Percentiles rank a stretch among this genome's conserved stretches.
These are phyloP conservation scores for Aspidiotus rigidus DNA, from an alignment of 2,888 invertebrate species.

Conservation along the genomic window DNA sequence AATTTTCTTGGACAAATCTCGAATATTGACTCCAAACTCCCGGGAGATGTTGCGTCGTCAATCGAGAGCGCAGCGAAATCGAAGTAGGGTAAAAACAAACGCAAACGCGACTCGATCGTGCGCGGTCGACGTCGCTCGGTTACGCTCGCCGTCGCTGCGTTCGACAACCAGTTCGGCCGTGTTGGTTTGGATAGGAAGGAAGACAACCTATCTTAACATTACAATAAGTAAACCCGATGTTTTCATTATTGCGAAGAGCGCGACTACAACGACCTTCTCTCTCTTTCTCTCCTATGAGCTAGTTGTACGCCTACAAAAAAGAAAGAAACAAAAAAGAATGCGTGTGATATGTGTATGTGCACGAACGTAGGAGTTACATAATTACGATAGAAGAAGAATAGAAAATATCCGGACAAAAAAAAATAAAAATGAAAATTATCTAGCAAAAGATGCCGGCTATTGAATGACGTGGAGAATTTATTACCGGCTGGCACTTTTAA, in stretches of 20 bases:
- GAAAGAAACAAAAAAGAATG: background rate
- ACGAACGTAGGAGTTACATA: slow-evolving; percentile 27
- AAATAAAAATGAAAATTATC: slow-evolving; percentile 7
- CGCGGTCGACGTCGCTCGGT: slow-evolving; percentile 9
- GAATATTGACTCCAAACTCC: background rate
- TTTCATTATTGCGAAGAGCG: slow-evolving; percentile 13
- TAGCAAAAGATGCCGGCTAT: slow-evolving; percentile 23
- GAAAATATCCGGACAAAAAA: slow-evolving; percentile 1
- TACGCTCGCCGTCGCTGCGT: background rate
- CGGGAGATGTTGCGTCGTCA: background rate
- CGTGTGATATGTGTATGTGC: background rate
- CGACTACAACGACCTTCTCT: slow-evolving; percentile 12
- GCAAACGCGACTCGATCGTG: background rate
- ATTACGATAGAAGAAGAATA: slow-evolving; percentile 20
- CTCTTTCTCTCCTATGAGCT: no score
- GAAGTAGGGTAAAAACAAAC: slow-evolving; percentile 17
- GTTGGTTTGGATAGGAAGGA: background rate
- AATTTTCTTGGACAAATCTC: slow-evolving; percentile 19
- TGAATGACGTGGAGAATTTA: slow-evolving; percentile 7
- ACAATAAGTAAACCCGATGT: slow-evolving; percentile 15
- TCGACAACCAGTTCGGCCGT: slow-evolving; percentile 19
- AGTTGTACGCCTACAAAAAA: background rate
- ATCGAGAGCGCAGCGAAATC: slow-evolving; percentile 8
- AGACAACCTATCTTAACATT: slow-evolving; percentile 19
- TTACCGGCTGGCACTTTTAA: slow-evolving; percentile 15